Base-by-base conservation (phyloP, 2,113 vertebrate species). In the Mesocricetus auratus region DNA sequence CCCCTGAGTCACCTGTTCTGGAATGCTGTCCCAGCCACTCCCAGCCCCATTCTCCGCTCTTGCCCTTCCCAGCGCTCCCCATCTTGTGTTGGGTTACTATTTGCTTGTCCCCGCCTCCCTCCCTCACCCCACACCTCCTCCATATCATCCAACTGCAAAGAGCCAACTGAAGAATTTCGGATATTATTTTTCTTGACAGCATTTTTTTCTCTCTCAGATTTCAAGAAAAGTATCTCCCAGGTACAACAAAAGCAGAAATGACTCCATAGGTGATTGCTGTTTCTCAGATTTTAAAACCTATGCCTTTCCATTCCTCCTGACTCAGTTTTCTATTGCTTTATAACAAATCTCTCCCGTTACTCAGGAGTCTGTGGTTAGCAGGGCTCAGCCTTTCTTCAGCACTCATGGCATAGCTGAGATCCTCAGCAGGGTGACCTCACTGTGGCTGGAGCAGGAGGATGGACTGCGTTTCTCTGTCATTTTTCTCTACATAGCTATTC, bases 41-140 rank as follows among this genome's bases (percentile, higher is more conserved):
- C 13, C 0, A 1, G 8, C 3, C 11, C 2, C 2, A 0, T 0
- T 0, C 33, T 21, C 7, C 6, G 3, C 11, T 4, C 8, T 39
- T 33, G 6, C 42, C 29, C n/a, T 36, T 68, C n/a, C 0, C 1
- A 74, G 39, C 3, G 21, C 31, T 82, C 50, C 26, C 5, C 10
- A 19, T 4, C 2, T 31, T 29, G 39, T 16, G 1, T 29, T 36
- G 5, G 29, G 33, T 26, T 17, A 42, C 7, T 60, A 21, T 9
- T 83, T 78, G 81, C 33, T 50, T 45, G 7, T 53, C 53, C 81
- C 16, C 12, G 8, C 53, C 39, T 39, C 31, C 33, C 10, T 45
- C 33, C 11, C 17, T 12, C 47, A 45, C 53, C n/a, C n/a, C 17
- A 2, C 33, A 66, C 9, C 26, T 36, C 60, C 53, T 33, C 39